Percentiles rank a stretch among this genome's conserved stretches.
phyloP scores from a whole-genome alignment of 2,113 vertebrate species.

The Rhynchopsitta pachyrhyncha region DNA sequence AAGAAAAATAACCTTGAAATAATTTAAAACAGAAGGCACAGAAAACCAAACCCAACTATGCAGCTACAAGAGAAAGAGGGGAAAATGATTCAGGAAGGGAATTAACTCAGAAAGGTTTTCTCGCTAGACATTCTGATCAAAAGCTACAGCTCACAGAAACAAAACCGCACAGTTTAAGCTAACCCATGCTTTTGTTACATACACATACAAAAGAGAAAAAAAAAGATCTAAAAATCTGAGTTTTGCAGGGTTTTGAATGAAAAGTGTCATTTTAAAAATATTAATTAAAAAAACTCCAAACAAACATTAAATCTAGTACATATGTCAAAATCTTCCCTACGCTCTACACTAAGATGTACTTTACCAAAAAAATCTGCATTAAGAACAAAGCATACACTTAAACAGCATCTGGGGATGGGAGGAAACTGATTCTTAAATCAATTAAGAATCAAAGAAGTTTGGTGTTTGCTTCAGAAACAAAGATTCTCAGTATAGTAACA shows the following conservation, averaged over 20 bases:
- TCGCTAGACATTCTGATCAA: constrained; percentile 31
- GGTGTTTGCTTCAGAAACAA: constrained; percentile 51
- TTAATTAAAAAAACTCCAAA: neutral
- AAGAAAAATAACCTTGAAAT: constrained; percentile 55
- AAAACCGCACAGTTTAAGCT: constrained; percentile 31
- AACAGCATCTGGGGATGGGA: constrained; percentile 14
- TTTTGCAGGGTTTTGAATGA: constrained; percentile 29
- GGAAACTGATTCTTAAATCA: constrained; percentile 8
- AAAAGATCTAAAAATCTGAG: neutral
- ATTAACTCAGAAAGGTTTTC: constrained; percentile 42
- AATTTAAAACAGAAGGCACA: constrained; percentile 79
- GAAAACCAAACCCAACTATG: constrained; percentile 68
- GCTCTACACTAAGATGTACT: constrained; percentile 3
- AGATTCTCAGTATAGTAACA: constrained; percentile 55
- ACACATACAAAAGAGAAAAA: constrained; percentile 28
- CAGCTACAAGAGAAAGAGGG: constrained; percentile 30
- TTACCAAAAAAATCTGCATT: constrained; percentile 40
- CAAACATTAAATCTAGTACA: neutral
- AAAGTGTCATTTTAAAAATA: neutral
- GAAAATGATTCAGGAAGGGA: neutral
- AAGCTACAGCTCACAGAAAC: constrained; percentile 26
- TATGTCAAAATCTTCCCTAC: constrained; percentile 4
- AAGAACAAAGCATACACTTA: constrained; percentile 36
- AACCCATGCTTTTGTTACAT: constrained; percentile 47
- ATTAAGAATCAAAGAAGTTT: constrained; percentile 41